These are phyloP conservation scores for Furnarius figulus DNA, from an alignment of 2,113 vertebrate species.

Conservation along the genomic window DNA sequence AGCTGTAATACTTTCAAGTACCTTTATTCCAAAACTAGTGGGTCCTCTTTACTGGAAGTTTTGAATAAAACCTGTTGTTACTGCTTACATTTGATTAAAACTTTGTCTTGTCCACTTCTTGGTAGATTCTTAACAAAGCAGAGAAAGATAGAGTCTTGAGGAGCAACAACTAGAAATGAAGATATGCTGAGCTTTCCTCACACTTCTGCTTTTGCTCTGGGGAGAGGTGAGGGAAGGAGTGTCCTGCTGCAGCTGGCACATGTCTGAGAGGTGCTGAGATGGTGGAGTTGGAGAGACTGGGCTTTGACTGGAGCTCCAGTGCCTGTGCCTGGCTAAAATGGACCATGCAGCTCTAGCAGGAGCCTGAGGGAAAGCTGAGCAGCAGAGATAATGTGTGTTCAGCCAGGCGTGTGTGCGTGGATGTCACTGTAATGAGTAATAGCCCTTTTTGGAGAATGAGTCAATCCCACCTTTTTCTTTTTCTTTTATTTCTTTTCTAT, in stretches of 20 bases:
- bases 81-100: slow-evolving; percentile 80
- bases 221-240: background rate
- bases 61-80: slow-evolving; percentile 93
- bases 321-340: background rate
- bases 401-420: background rate
- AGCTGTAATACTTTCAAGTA: slow-evolving; percentile 84
- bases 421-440: background rate
- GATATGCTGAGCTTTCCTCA: background rate
- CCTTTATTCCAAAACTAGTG: slow-evolving; percentile 94
- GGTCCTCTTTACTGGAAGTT: slow-evolving; percentile 93
- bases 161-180: background rate
- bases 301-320: background rate
- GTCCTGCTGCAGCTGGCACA: background rate
- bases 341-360: background rate
- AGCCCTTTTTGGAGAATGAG: background rate
- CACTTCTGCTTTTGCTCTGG: background rate
- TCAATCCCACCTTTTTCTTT: background rate
- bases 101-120: slow-evolving; percentile 63
- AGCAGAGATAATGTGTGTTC: background rate
- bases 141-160: background rate
- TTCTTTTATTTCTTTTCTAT: background rate
- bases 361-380: background rate
- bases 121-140: background rate
- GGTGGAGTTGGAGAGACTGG: background rate
- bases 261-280: background rate